Conservation (phyloP, 92 coral and sea anemone species). For the Porites rus region DNA sequence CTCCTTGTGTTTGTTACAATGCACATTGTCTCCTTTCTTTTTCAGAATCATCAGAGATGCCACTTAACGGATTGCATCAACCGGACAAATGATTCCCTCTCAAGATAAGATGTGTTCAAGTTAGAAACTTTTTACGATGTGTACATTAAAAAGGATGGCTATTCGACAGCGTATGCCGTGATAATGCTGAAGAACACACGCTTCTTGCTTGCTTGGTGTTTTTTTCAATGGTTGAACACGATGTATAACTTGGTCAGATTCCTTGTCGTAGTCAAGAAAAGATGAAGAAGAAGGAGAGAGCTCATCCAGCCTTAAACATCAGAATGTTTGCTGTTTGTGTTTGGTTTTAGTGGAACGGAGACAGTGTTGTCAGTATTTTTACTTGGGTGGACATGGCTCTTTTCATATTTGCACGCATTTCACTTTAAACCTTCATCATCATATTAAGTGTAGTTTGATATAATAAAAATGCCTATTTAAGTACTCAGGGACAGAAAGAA, state of each 20-base stretch:
- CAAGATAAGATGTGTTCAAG: neutral
- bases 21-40: neutral
- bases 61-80: slow-evolving; percentile 45
- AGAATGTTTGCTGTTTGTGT: neutral
- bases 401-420: neutral
- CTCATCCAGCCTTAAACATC: neutral
- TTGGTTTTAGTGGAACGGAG: neutral
- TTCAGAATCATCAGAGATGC: slow-evolving; percentile 54
- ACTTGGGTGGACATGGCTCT: neutral
- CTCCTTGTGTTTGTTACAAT: neutral
- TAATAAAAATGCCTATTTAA: no score
- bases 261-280: neutral
- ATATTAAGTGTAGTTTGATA: no score
- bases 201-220: neutral
- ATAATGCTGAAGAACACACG: neutral
- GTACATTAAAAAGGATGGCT: neutral
- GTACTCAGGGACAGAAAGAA: neutral
- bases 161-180: neutral
- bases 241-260: neutral
- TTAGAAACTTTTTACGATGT: neutral
- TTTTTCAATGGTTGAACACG: neutral
- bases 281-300: neutral
- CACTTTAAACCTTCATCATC: neutral
- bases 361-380: neutral
- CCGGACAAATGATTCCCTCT: slow-evolving; percentile 20